These are phyloP conservation scores for Sorex maritimensis DNA, from an alignment of 2,797 vertebrate genomes.

Conservation along the genomic window DNA sequence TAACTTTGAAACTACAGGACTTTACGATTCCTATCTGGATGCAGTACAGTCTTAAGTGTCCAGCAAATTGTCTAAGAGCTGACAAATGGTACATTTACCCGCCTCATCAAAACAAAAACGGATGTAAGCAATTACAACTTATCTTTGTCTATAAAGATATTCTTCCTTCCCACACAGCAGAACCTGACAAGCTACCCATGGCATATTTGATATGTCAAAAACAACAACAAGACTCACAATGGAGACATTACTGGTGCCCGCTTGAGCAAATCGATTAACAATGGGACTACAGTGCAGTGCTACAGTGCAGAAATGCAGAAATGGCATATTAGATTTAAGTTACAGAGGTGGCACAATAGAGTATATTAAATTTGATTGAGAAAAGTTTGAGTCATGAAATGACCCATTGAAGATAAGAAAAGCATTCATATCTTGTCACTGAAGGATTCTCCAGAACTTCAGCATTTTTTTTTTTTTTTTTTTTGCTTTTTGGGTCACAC, in stretches of 20 bases:
- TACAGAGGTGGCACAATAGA: background rate
- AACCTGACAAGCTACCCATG: no score
- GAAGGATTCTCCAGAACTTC: no score
- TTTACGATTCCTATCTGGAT: slow-evolving; percentile 46
- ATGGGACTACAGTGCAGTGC: no score
- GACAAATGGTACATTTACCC: slow-evolving; percentile 36
- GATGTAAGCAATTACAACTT: background rate
- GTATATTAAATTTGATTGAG: background rate
- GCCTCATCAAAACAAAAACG: background rate
- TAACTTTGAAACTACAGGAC: background rate
- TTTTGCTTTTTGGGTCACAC: no score
- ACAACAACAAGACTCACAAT: no score
- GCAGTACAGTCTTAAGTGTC: background rate
- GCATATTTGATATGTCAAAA: no score
- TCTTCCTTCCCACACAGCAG: no score
- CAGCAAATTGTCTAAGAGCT: background rate
- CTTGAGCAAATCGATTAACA: no score
- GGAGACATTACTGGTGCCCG: no score
- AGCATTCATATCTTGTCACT: background rate
- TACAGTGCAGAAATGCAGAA: no score
- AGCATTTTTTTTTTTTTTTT: no score
- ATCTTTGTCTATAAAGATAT: background rate
- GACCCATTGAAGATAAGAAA: background rate
- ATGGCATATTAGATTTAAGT: background rate
- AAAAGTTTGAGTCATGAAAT: background rate